These are phyloP conservation scores for Acanthopleura granulata DNA, from an alignment of 2,888 invertebrate species.

Conservation along the genomic window DNA sequence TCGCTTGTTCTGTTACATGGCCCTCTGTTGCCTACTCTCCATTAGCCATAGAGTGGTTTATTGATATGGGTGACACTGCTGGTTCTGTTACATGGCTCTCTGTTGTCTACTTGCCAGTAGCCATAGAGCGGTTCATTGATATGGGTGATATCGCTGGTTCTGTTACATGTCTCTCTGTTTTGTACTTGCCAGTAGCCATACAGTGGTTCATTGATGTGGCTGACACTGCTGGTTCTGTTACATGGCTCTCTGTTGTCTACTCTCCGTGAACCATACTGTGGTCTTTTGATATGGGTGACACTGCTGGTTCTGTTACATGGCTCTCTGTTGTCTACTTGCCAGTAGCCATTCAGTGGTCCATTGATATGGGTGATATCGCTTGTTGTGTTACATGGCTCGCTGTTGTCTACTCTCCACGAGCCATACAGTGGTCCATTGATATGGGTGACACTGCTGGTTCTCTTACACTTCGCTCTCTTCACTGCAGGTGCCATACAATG, in stretches of 20 bases:
- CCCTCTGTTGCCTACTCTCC: conserved; percentile 90
- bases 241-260: conserved; percentile 97
- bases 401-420: no score
- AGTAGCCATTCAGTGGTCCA: conserved; percentile 90
- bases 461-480: conserved; percentile 98
- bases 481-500: conserved; percentile 88
- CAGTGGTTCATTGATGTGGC: conserved; percentile 87
- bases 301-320: conserved; percentile 90
- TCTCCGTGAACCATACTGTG: conserved; percentile 83
- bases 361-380: conserved; percentile 86
- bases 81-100: no score
- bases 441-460: no score
- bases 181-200: conserved; percentile 89
- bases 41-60: conserved; percentile 90
- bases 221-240: conserved; percentile 86
- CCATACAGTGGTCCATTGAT: no score
- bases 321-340: conserved; percentile 90
- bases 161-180: conserved; percentile 98
- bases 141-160: no score
- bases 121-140: no score
- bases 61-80: conserved; percentile 86
- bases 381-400: no score
- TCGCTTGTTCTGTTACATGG: conserved; percentile 90
- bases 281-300: conserved; percentile 87
- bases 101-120: no score